Percentiles rank a stretch among this genome's conserved stretches.
phyloP scores from a whole-genome alignment of 2,797 vertebrate genomes.

The Hydrophis major region DNA sequence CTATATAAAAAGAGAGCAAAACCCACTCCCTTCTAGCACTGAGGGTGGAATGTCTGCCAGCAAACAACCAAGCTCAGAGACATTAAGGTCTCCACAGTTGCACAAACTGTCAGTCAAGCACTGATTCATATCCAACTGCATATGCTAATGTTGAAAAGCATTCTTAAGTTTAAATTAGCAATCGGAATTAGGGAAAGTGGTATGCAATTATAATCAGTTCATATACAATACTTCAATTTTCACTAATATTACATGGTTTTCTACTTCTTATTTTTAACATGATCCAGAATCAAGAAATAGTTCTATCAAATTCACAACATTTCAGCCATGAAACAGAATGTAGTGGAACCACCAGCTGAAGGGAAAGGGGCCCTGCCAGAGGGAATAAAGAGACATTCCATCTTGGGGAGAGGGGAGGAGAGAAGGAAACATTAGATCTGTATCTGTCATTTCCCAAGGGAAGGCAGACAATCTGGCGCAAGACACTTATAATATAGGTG shows the following conservation, averaged over 20 bases:
- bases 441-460: neutral
- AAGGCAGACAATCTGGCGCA: neutral
- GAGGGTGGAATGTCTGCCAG: neutral
- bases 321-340: neutral
- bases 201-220: neutral
- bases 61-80: neutral
- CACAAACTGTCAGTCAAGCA: neutral
- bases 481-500: neutral
- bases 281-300: neutral
- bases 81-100: neutral
- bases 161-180: slow-evolving; percentile 8
- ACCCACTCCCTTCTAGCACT: neutral
- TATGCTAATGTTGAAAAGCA: slow-evolving; percentile 10
- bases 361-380: neutral
- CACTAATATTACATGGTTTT: neutral
- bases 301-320: neutral
- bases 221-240: neutral
- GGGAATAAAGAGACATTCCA: neutral
- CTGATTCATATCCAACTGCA: neutral
- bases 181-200: neutral
- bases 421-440: neutral
- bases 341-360: neutral
- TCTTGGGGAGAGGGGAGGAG: neutral
- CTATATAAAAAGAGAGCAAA: neutral
- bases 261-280: neutral